Conservation (phyloP, 2,113 vertebrate species). For the Boulengerochromis microlepis region DNA sequence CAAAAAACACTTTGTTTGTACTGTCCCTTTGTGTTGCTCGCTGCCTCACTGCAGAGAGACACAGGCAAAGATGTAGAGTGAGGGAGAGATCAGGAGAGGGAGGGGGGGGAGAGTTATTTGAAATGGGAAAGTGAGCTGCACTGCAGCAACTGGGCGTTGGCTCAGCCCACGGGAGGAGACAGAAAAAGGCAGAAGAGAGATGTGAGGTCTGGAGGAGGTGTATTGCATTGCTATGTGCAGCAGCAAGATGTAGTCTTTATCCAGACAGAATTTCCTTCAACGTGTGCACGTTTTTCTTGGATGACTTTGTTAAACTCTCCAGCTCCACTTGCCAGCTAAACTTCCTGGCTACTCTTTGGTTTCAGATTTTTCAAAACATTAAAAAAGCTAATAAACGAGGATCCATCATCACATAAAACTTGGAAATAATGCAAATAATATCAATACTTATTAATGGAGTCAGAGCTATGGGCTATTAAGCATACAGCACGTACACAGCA, state of each 20-base stretch:
- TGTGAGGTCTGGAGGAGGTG: neutral
- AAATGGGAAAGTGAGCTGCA: conserved; percentile 60
- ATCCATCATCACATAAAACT: neutral
- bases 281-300: neutral
- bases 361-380: neutral
- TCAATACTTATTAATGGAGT: neutral
- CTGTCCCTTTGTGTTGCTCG: neutral
- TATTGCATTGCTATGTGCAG: neutral
- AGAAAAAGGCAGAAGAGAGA: neutral
- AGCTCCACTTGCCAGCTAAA: neutral
- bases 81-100: conserved; percentile 10
- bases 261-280: neutral
- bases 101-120: conserved; percentile 7
- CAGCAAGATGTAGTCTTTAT: neutral
- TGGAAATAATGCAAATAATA: neutral
- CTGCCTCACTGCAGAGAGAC: conserved; percentile 56
- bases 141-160: conserved; percentile 77
- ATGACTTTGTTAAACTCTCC: neutral
- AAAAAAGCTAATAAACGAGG: neutral
- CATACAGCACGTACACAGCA: neutral
- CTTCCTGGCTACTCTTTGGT: neutral
- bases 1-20: neutral
- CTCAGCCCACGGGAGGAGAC: conserved; percentile 31
- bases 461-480: neutral
- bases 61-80: conserved; percentile 12